Base-by-base conservation (phyloP, 2,888 invertebrate genomes). In the Drosophila lacicola region DNA sequence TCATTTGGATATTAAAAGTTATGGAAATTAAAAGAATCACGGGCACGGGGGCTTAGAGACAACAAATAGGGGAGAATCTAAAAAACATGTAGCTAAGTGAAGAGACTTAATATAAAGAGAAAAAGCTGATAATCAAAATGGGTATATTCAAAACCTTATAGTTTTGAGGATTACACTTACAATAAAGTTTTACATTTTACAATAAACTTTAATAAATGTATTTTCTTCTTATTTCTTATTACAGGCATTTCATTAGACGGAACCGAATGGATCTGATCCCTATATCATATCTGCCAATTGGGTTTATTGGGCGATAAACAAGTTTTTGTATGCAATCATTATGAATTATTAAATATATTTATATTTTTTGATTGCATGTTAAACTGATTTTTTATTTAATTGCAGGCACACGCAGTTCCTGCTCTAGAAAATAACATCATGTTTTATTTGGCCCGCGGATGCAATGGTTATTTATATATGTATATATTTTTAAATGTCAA, bases 211-310 rank as follows among this genome's bases (percentile, higher is more conserved):
- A 25, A 25, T 25, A 8, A 29, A 8, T 29, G 29, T 8, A 29
- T 29, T 29, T 8, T 29, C 29, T 29, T 29, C 29, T 8, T 29
- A 36, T 37, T n/a, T 11, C 13, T n/a, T 10, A 5, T 45, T 56
- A 17, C 47, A 56, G 37, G 9, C 47, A 37, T 37, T 47, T 17
- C 17, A 25, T 10, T 8, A 3, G 9, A 10, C 19, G 36, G 14
- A 61, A 14, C 56, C 37, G 60, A 10, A 56, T 37, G 44, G 29
- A 57, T 57, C 45, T 19, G 17, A 33, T 19, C 19, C 29, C 33
- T 10, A 29, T 11, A 21, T 13, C 6, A 34, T 33, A n/a, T 33
- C 33, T 21, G 14, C 14, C 1, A 14, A 29, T 34, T 17, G 17
- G 4, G 21, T 25, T 4, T 42, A 33, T 42, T 25, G 21, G 33